Evolutionary conservation across 1,140 invertebrate species (phyloP).

Genomic region (Mya arenaria): DNA sequence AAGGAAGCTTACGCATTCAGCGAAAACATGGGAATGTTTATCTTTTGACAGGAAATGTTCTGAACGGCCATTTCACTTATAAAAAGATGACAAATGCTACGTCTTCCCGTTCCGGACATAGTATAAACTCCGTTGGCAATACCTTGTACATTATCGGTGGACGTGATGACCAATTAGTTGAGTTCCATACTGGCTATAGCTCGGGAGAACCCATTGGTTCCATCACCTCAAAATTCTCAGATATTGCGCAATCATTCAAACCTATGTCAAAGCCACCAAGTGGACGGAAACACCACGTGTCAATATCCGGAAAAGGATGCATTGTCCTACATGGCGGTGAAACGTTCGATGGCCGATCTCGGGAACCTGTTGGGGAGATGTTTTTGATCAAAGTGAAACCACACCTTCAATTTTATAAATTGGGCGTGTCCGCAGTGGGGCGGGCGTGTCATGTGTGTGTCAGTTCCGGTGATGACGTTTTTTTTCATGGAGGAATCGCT

Average conservation of each 20-base stretch:
- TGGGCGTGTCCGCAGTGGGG: constrained; percentile 61
- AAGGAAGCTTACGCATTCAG: constrained; percentile 75
- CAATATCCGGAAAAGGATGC: constrained; percentile 50
- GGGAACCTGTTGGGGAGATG: constrained; percentile 75
- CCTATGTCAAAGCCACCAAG: constrained; percentile 70
- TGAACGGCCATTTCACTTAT: constrained; percentile 63
- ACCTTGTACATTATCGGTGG: constrained; percentile 73
- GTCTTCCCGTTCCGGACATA: constrained; percentile 76
- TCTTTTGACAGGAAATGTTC: constrained; percentile 64
- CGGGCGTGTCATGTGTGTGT: constrained; percentile 71
- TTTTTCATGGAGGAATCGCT: constrained; percentile 74
- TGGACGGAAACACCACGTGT: constrained; percentile 73
- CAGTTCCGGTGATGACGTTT: constrained; percentile 58
- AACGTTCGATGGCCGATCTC: constrained; percentile 74
- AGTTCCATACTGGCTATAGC: constrained; percentile 56
- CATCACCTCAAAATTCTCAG: constrained; percentile 11
- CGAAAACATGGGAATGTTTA: constrained; percentile 73
- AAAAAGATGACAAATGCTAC: constrained; percentile 61
- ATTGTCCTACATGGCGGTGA: constrained; percentile 77
- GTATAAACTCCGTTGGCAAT: constrained; percentile 60
- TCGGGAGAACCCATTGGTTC: constrained; percentile 4
- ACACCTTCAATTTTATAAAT: constrained; percentile 61
- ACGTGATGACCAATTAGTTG: constrained; percentile 71
- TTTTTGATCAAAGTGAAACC: constrained; percentile 65
- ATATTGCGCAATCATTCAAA: constrained; percentile 12